phyloP scores from a whole-genome alignment of 2,113 vertebrate genomes.

The Aleadryas rufinucha region DNA sequence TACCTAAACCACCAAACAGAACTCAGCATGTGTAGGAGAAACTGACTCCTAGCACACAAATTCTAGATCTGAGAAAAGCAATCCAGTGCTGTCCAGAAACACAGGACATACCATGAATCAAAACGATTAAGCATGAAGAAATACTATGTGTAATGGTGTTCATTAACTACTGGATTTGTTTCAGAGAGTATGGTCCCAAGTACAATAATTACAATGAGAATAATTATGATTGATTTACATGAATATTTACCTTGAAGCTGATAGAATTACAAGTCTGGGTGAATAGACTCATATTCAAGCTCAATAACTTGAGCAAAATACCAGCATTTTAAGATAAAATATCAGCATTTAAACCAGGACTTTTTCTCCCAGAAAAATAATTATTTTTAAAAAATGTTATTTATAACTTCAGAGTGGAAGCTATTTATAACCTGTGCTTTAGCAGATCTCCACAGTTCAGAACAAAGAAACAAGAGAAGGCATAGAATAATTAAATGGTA shows the following conservation, averaged over 20 bases:
- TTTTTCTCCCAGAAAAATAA: neutral
- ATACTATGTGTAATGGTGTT: neutral
- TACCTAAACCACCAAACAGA: neutral
- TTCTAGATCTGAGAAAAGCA: neutral
- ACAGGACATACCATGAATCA: neutral
- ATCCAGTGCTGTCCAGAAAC: neutral
- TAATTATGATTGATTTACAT: neutral
- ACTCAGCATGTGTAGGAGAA: neutral
- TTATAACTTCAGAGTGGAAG: neutral
- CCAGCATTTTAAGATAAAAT: neutral
- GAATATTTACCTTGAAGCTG: neutral
- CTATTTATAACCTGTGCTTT: neutral
- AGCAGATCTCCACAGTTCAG: neutral
- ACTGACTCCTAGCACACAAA: neutral
- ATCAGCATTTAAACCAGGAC: neutral
- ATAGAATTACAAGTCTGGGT: neutral
- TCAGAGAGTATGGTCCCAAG: neutral
- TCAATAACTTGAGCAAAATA: neutral
- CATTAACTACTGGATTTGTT: neutral
- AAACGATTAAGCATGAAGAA: neutral
- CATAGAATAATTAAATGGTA: neutral
- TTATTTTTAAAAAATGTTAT: neutral
- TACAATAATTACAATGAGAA: neutral
- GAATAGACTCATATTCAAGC: neutral
- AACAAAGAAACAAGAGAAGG: neutral